phyloP scores from a whole-genome alignment of 2,113 vertebrate species.

The Holacanthus passer region DNA sequence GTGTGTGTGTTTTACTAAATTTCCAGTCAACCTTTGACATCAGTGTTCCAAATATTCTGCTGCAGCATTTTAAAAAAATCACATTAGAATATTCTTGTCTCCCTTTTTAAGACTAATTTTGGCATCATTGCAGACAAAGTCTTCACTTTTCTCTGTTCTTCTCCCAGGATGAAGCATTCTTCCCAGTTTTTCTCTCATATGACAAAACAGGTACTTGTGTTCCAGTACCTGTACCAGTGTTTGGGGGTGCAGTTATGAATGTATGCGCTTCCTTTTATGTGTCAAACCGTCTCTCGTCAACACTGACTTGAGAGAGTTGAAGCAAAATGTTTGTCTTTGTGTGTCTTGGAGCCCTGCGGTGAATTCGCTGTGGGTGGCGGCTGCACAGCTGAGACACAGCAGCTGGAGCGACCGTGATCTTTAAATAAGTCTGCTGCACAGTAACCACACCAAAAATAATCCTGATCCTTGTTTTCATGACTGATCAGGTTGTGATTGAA shows the following conservation, averaged over 20 bases:
- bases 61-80: background rate
- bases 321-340: slow-evolving; percentile 13
- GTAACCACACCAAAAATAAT: background rate
- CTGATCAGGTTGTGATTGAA: background rate
- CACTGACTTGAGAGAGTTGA: background rate
- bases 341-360: background rate
- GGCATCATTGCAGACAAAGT: background rate
- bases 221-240: too few species aligned
- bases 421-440: background rate
- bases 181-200: background rate
- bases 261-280: background rate
- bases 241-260: background rate
- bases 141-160: background rate
- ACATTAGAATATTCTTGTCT: background rate
- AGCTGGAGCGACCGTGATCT: background rate
- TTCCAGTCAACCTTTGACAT: background rate
- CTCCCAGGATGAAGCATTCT: background rate
- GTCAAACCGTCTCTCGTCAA: background rate
- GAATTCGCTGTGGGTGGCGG: slow-evolving; percentile 7
- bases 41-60: background rate
- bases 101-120: background rate
- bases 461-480: background rate
- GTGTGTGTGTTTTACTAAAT: background rate
- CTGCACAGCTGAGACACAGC: background rate
- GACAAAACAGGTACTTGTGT: background rate